phyloP scores from a whole-genome alignment of 1,140 invertebrate species.

The Glossosoma conforme region DNA sequence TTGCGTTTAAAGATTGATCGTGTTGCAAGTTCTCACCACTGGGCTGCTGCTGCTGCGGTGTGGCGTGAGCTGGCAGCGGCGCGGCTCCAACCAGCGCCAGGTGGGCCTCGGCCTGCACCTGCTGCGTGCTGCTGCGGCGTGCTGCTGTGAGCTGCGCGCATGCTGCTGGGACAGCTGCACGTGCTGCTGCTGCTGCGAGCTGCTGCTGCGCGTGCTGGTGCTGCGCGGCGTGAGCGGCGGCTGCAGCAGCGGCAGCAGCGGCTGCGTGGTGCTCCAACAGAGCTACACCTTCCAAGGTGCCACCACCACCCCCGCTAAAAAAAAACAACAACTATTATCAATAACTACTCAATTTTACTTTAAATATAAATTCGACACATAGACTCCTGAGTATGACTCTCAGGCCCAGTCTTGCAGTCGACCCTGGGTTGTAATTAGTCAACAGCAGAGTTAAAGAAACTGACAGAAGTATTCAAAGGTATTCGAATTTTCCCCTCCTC shows the following conservation, averaged over 20 bases:
- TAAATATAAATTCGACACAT: too few species aligned
- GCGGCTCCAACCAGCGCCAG: slow-evolving; percentile 24
- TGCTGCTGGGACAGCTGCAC: slow-evolving; percentile 15
- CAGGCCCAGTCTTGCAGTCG: too few species aligned
- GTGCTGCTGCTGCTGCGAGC: slow-evolving; percentile 34
- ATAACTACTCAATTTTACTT: too few species aligned
- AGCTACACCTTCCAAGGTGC: slow-evolving; percentile 39
- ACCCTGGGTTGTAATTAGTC: too few species aligned
- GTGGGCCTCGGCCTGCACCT: slow-evolving; percentile 30
- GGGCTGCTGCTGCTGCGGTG: slow-evolving; percentile 23
- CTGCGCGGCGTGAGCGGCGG: slow-evolving; percentile 28
- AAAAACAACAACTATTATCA: too few species aligned
- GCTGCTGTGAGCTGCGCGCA: slow-evolving; percentile 33
- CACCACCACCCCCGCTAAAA: too few species aligned
- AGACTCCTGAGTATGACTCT: too few species aligned
- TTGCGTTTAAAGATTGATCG: slow-evolving; percentile 7
- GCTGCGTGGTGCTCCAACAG: slow-evolving; percentile 38
- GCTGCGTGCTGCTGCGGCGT: slow-evolving; percentile 25
- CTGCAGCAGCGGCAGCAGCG: slow-evolving; percentile 31
- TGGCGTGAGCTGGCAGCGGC: slow-evolving; percentile 14
- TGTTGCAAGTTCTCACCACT: slow-evolving; percentile 46
- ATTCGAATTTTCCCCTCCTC: too few species aligned
- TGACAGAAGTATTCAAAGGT: too few species aligned
- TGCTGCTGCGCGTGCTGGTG: slow-evolving; percentile 31
- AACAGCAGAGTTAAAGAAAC: too few species aligned